Percentiles rank a stretch among this genome's conserved stretches.
phyloP scores from a whole-genome alignment of 1,140 invertebrate genomes.

The Lanistes nyassanus region DNA sequence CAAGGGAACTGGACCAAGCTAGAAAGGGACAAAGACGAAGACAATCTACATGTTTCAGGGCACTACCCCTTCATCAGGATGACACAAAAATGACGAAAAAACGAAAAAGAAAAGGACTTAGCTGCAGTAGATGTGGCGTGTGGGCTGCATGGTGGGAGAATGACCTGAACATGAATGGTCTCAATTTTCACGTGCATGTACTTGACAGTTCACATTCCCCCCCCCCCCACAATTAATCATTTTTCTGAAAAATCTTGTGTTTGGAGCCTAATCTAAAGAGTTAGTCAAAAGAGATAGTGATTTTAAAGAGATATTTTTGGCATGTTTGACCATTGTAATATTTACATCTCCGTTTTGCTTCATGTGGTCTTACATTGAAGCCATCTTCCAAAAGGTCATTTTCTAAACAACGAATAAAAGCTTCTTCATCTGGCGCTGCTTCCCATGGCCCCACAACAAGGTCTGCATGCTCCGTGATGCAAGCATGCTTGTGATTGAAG shows the following conservation, averaged over 20 bases:
- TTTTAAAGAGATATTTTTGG: conserved; percentile 56
- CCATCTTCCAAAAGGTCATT: conserved; percentile 58
- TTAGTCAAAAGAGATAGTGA: conserved; percentile 52
- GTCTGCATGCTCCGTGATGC: conserved; percentile 55
- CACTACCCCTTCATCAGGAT: too few species aligned
- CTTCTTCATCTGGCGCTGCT: conserved; percentile 54
- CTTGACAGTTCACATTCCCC: too few species aligned
- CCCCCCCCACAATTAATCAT: not conserved
- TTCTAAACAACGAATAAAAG: conserved; percentile 55
- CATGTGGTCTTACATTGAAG: conserved; percentile 55
- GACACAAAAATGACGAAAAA: too few species aligned
- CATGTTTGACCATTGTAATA: conserved; percentile 62
- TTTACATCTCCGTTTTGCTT: conserved; percentile 55
- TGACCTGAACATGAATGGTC: not conserved
- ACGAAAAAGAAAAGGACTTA: too few species aligned
- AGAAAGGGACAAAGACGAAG: too few species aligned
- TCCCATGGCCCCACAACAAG: conserved; percentile 57
- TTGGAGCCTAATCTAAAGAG: not conserved
- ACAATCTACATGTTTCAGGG: too few species aligned
- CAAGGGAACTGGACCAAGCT: not conserved
- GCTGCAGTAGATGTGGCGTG: too few species aligned
- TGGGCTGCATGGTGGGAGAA: not conserved
- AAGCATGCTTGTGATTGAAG: conserved; percentile 58
- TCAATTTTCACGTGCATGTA: not conserved
- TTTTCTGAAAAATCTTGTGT: not conserved